Conservation (phyloP, 2,888 invertebrate genomes). For the Amorpha juglandis region DNA sequence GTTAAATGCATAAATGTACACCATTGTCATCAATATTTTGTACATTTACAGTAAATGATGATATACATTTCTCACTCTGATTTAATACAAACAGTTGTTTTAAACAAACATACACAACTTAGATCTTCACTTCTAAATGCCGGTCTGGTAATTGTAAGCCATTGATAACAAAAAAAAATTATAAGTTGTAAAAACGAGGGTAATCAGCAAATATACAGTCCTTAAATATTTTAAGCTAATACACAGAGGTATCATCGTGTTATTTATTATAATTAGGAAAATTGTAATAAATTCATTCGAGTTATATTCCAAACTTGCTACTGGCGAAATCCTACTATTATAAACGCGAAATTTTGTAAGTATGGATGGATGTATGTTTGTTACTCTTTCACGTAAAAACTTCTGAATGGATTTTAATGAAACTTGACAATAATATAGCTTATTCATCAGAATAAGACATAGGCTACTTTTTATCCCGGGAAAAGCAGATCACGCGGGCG, state of each 20-base stretch:
- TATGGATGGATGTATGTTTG: too few relatives aligned
- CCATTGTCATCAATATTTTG: too few relatives aligned
- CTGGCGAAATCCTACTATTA: not conserved
- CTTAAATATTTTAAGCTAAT: slow-evolving; percentile 10
- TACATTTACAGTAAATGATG: too few relatives aligned
- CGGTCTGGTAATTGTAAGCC: slow-evolving; percentile 22
- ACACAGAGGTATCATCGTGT: slow-evolving; percentile 7
- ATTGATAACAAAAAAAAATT: slow-evolving; percentile 13
- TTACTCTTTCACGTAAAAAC: too few relatives aligned
- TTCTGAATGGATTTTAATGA: too few relatives aligned
- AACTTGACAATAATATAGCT: too few relatives aligned
- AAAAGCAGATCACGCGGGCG: too few relatives aligned
- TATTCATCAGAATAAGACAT: too few relatives aligned
- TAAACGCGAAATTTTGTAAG: too few relatives aligned
- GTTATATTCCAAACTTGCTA: not conserved
- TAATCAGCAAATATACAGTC: slow-evolving; percentile 19
- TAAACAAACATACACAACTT: not conserved
- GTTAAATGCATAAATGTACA: too few relatives aligned
- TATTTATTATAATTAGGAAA: slow-evolving; percentile 5
- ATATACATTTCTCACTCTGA: not conserved
- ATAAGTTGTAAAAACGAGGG: slow-evolving; percentile 4
- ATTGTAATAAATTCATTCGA: slow-evolving; percentile 1
- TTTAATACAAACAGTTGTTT: not conserved
- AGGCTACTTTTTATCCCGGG: too few relatives aligned
- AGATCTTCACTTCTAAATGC: slow-evolving; percentile 8